phyloP scores from a whole-genome alignment of 1,140 invertebrate species.

The Megalonaias nervosa region DNA sequence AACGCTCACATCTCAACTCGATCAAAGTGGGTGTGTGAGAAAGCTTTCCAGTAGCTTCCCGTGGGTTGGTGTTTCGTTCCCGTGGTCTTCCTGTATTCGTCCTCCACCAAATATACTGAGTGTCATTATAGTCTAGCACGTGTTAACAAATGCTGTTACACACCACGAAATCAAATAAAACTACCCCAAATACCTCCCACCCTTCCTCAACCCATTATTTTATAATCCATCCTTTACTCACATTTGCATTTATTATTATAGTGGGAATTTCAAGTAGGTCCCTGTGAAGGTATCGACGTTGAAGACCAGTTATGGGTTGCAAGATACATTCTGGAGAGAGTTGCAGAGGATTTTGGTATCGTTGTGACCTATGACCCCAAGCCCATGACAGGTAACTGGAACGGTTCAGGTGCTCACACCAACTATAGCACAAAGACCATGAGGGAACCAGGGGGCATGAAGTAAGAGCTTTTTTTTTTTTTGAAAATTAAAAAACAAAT shows the following conservation, averaged over 20 bases:
- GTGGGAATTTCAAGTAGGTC: constrained; percentile 67
- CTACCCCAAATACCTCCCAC: no score
- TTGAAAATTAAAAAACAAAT: background rate
- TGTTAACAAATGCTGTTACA: no score
- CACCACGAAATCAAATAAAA: no score
- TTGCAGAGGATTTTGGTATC: constrained; percentile 94
- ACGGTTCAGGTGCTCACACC: constrained; percentile 90
- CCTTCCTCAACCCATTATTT: no score
- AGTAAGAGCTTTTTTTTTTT: constrained; percentile 64
- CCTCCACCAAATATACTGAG: no score
- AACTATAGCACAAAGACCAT: constrained; percentile 94
- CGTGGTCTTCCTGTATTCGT: no score
- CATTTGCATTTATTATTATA: constrained; percentile 18
- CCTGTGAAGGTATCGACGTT: constrained; percentile 78
- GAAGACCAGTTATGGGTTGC: constrained; percentile 95
- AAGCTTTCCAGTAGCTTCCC: no score
- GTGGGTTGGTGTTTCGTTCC: no score
- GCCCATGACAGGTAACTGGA: constrained; percentile 88
- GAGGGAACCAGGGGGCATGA: constrained; percentile 86
- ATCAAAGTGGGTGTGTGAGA: no score
- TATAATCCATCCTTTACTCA: no score
- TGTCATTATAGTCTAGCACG: no score
- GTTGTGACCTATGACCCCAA: constrained; percentile 93
- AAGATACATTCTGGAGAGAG: constrained; percentile 83
- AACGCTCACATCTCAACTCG: no score